Conservation (phyloP, 2,113 vertebrate species). For the Recurvirostra avosetta region DNA sequence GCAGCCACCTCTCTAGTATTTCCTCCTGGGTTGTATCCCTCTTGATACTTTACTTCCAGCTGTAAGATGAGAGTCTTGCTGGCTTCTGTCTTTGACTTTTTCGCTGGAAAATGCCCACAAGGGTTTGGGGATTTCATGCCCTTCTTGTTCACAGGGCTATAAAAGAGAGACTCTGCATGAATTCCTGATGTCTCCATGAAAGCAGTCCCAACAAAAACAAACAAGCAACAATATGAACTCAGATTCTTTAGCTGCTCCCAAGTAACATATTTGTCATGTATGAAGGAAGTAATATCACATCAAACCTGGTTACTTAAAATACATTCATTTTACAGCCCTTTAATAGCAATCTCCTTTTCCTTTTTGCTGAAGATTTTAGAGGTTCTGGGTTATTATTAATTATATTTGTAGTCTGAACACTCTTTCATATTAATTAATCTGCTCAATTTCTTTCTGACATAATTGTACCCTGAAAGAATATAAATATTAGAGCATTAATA, state of each 20-base stretch:
- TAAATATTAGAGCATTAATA: constrained; percentile 30
- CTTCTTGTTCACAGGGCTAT: background rate
- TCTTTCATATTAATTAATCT: background rate
- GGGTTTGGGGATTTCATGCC: fast-evolving
- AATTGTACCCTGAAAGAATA: background rate
- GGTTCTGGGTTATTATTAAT: background rate
- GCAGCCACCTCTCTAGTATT: background rate
- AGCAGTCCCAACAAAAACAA: background rate
- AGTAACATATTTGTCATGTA: background rate
- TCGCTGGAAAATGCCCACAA: background rate
- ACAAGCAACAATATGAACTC: background rate
- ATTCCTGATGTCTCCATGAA: background rate
- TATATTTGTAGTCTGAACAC: background rate
- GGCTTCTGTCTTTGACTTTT: background rate
- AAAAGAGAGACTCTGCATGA: background rate
- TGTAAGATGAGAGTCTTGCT: background rate
- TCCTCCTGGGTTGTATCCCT: background rate
- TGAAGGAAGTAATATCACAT: background rate
- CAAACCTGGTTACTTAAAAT: background rate
- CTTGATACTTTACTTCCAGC: background rate
- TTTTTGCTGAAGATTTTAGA: background rate
- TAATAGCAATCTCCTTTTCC: background rate
- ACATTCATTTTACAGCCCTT: background rate
- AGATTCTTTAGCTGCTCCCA: background rate
- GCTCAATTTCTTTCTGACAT: background rate